Evolutionary conservation across 2,113 vertebrate species (phyloP).

Genomic region (Pantherophis guttatus): DNA sequence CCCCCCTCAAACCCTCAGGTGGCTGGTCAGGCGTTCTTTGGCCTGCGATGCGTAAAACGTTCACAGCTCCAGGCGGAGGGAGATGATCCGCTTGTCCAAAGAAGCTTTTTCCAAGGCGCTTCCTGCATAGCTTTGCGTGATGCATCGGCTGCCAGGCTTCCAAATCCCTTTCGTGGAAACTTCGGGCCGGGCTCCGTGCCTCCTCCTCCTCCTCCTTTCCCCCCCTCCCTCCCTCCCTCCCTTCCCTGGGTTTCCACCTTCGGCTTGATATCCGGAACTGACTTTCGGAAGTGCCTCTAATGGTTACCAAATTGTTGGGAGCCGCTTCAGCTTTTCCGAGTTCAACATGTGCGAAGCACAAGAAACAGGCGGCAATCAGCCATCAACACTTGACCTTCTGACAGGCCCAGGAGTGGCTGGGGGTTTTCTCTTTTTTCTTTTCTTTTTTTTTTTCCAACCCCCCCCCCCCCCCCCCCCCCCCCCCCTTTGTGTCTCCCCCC

Average conservation of each 20-base stretch:
- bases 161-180: slow-evolving; percentile 67
- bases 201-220: neutral
- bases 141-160: slow-evolving; percentile 71
- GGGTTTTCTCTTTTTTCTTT: slow-evolving; percentile 35
- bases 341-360: slow-evolving; percentile 87
- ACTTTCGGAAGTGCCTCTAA: slow-evolving; percentile 92
- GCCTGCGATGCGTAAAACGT: slow-evolving; percentile 75
- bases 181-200: slow-evolving; percentile 39
- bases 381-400: slow-evolving; percentile 91
- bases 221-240: neutral
- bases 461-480: neutral
- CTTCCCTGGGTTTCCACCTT: slow-evolving; percentile 64
- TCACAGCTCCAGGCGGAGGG: slow-evolving; percentile 82
- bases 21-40: slow-evolving; percentile 62
- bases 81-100: slow-evolving; percentile 82
- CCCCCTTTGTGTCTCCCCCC: neutral
- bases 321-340: slow-evolving; percentile 75
- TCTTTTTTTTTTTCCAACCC: too few relatives aligned
- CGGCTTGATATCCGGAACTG: slow-evolving; percentile 90
- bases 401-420: slow-evolving; percentile 74
- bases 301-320: slow-evolving; percentile 97
- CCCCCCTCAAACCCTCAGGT: slow-evolving; percentile 71
- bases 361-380: slow-evolving; percentile 83
- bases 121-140: slow-evolving; percentile 83
- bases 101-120: slow-evolving; percentile 76